Conservation (phyloP, 2,888 invertebrate species). For the Megastigmus dorsalis region DNA sequence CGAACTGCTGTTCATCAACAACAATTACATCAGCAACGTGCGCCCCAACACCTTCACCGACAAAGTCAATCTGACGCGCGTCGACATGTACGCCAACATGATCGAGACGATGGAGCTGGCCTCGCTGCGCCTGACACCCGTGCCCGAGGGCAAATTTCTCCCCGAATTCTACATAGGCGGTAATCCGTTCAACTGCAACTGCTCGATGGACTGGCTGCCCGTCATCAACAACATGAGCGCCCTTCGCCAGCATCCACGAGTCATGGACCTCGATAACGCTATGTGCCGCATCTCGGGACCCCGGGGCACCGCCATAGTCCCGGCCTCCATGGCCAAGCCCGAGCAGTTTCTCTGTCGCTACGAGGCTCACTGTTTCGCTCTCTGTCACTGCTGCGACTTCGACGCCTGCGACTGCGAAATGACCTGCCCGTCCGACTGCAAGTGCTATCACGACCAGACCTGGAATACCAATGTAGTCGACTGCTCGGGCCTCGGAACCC, state of each 20-base stretch:
- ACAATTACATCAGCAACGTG: constrained; percentile 88
- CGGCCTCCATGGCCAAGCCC: constrained; percentile 84
- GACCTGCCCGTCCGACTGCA: constrained; percentile 95
- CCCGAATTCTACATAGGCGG: constrained; percentile 94
- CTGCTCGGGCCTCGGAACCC: constrained; percentile 87
- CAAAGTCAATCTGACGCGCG: constrained; percentile 88
- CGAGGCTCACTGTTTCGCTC: constrained; percentile 93
- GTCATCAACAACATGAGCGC: constrained; percentile 90
- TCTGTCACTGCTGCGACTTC: constrained; percentile 97
- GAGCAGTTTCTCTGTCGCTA: constrained; percentile 94
- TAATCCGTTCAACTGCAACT: constrained; percentile 96
- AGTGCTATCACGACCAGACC: constrained; percentile 94
- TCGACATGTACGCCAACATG: constrained; percentile 93
- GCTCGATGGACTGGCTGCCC: constrained; percentile 96
- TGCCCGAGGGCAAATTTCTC: constrained; percentile 83
- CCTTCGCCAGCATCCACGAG: constrained; percentile 88
- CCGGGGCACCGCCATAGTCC: constrained; percentile 86
- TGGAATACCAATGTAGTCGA: constrained; percentile 96
- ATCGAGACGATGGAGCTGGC: constrained; percentile 88
- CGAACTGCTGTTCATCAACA: constrained; percentile 90
- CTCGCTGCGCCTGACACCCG: constrained; percentile 85
- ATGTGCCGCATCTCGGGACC: constrained; percentile 91
- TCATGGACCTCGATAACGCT: constrained; percentile 92
- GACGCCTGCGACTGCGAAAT: constrained; percentile 98
- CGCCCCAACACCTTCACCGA: constrained; percentile 91